Evolutionary conservation across 2,888 invertebrate genomes (phyloP).

Genomic region (Melinaea menophilus): DNA sequence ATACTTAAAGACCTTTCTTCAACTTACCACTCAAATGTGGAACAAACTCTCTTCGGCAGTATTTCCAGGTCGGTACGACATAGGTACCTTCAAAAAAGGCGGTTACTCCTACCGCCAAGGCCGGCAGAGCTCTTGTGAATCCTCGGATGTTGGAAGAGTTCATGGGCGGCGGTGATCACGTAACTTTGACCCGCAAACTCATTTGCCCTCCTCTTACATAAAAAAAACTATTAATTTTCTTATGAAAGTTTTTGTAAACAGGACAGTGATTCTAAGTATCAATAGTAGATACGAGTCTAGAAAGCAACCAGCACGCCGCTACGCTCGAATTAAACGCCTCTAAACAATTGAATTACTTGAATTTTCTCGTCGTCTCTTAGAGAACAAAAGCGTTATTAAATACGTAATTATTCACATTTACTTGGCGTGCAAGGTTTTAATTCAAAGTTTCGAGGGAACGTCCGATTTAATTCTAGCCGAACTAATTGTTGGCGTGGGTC

Average conservation of each 20-base stretch:
- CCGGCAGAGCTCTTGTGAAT: no score
- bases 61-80: no score
- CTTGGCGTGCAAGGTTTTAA: conserved; percentile 73
- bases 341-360: conserved; percentile 78
- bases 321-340: conserved; percentile 69
- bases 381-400: conserved; percentile 79
- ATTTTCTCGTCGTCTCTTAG: conserved; percentile 69
- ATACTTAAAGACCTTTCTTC: no score
- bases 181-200: no score
- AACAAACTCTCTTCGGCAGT: no score
- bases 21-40: no score
- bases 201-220: no score
- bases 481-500: conserved; percentile 74
- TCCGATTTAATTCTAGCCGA: conserved; percentile 74
- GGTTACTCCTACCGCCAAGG: no score
- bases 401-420: conserved; percentile 77
- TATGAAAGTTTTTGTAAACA: neutral
- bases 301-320: conserved; percentile 58
- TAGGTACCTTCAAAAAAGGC: no score
- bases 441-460: conserved; percentile 59
- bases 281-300: conserved; percentile 21
- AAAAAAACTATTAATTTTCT: no score
- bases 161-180: no score
- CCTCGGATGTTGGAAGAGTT: no score
- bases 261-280: neutral